Percentiles rank a stretch among this genome's conserved stretches.
phyloP scores from a whole-genome alignment of 2,797 vertebrate genomes.

The Enteromius radiatus region DNA sequence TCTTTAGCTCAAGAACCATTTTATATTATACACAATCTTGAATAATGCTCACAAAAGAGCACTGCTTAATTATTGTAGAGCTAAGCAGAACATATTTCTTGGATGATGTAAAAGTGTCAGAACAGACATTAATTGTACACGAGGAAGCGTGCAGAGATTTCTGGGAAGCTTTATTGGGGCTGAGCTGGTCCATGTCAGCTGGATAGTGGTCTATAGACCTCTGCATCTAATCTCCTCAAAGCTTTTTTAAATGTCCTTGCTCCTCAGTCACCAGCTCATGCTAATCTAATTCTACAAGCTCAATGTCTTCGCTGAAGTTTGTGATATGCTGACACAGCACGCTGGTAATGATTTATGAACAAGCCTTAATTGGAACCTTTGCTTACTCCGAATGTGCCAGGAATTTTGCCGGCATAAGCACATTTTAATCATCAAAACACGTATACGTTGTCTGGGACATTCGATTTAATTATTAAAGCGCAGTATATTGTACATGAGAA shows the following conservation, averaged over 20 bases:
- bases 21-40: neutral
- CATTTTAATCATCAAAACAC: constrained; percentile 52
- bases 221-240: constrained; percentile 69
- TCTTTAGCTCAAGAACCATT: neutral
- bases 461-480: constrained; percentile 29
- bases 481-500: neutral
- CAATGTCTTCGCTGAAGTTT: constrained; percentile 61
- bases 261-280: constrained; percentile 70
- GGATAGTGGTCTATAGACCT: constrained; percentile 47
- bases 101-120: neutral
- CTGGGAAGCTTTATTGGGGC: constrained; percentile 14
- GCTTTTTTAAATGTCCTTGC: constrained; percentile 71
- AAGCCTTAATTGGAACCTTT: constrained; percentile 62
- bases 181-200: constrained; percentile 5
- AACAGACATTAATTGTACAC: neutral
- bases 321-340: constrained; percentile 61
- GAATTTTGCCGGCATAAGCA: constrained; percentile 27
- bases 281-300: constrained; percentile 70
- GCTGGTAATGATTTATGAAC: constrained; percentile 70
- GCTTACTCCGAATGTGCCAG: constrained; percentile 59
- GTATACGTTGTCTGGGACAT: neutral
- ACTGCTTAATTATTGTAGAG: neutral
- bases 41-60: neutral
- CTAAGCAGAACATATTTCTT: neutral
- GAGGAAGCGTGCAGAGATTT: constrained; percentile 21